Evolutionary conservation across 2,797 vertebrate genomes (phyloP), one percentile per base, ranked within the genome.

Genomic region (Monodelphis domestica): DNA sequence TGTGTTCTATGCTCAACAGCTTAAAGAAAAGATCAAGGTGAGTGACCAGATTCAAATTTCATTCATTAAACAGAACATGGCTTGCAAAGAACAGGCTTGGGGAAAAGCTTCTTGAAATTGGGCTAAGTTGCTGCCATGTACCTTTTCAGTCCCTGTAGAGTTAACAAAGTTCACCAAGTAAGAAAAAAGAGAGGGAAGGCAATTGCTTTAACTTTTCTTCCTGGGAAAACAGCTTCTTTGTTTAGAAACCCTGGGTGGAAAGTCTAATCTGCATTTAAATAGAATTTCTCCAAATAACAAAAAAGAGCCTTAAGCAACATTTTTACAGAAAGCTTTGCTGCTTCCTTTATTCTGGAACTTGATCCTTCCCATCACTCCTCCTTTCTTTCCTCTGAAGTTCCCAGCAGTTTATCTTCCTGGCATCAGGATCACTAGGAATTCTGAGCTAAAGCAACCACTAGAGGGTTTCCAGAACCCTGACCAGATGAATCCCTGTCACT

Each of bases 261-360:
- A 97, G 96, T 97, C 97, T 98, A 98, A 98, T 99, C 98, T 98
- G 98, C 93, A 97, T 97, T 98, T 98, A 99, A 98, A 98, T 98
- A 97, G 94, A 96, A 97, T 96, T 98, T 97, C 96, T 95, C 87
- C 91, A 96, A 97, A 98, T 97, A 97, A 98, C 95, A 97, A 98
- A 98, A 96, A 98, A 98, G 95, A 95, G 95, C 97, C 97, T 50
- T 95, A 89, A 98, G 98, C 96, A 96, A 97, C 90, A 95, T 95
- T 98, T 98, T 97, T 96, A 90, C 94, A 97, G 96, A 93, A 94
- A 93, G 52, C 63, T 94, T 94, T 94, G 91, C 92, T 96, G 92
- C 94, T 95, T 95, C 52, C 87, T 97, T 92, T 95, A 95, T 95
- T 95, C 93, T 89, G 91, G 91, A 95, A 91, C 28, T 89, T 97